Evolutionary conservation across 2,113 vertebrate genomes (phyloP), one percentile per base, ranked within the genome.

Genomic region (Phocoena phocoena): DNA sequence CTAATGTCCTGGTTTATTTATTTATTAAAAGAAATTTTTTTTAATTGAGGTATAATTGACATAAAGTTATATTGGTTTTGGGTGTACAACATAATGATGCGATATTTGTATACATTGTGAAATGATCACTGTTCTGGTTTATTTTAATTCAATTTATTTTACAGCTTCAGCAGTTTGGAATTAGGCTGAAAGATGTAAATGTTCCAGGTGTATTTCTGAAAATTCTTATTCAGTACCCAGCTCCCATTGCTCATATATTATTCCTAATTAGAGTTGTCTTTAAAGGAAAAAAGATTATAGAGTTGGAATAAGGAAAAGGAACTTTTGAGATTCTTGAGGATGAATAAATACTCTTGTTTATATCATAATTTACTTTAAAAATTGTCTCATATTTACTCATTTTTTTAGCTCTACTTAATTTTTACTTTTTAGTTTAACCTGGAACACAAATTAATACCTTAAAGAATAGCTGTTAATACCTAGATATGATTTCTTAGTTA

Each of bases 371-470:
- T 77, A 92, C 60, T 97, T 96, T 82, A 70, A 76, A 92, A 89
- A 50, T 84, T 65, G 25, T 84, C 50, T 80, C 50, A 58, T 80
- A 26, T n/a, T 80, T 36, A 50, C 63, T 87, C 95, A 15, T 87
- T n/a, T 85, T 74, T 89, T 12, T 76, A 80, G 44, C 36, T 82
- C 88, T 58, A 44, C 15, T 84, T 93, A 58, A 53, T 55, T 93
- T 95, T 97, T 92, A 74, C 18, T 68, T 93, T 74, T 73, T 93
- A 86, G 5, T 88, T 93, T 97, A 94, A 90, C 36, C 17, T 36
- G 55, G 44, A 84, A 68, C 50, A 95, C 18, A 93, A 31, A 89
- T 94, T 70, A 94, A 33, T 85, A 77, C 63, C 17, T 90, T 76
- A 94, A 94, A 55, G 15, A 89, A 55, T 88, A 83, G 21, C 62